These are phyloP conservation scores for Sakesphorus luctuosus DNA, from an alignment of 2,113 vertebrate genomes.

Conservation along the genomic window DNA sequence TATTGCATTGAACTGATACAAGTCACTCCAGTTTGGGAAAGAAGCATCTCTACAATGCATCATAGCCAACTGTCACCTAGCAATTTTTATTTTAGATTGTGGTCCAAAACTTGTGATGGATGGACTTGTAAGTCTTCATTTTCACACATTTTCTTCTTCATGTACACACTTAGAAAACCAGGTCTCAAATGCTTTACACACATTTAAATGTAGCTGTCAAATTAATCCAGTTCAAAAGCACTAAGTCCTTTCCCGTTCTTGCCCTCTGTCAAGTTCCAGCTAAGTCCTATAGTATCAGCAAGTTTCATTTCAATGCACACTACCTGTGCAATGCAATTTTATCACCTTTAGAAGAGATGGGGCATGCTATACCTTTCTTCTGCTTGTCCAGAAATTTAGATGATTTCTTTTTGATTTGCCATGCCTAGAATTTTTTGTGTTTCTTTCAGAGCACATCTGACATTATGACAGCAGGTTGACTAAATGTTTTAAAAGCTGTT, in stretches of 20 bases:
- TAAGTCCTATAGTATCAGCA: not conserved
- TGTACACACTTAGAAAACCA: not conserved
- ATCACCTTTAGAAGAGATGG: not conserved
- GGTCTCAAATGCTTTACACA: not conserved
- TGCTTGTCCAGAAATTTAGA: not conserved
- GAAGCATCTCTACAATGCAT: not conserved
- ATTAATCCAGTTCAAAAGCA: not conserved
- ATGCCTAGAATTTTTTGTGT: not conserved
- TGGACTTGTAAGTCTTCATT: not conserved
- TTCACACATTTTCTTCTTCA: not conserved
- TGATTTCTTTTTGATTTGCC: not conserved
- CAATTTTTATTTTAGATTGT: not conserved
- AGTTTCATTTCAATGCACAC: not conserved
- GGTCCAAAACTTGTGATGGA: not conserved
- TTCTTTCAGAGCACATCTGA: not conserved
- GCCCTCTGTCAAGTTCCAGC: not conserved
- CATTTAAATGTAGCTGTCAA: not conserved
- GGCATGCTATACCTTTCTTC: not conserved
- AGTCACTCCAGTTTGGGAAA: not conserved
- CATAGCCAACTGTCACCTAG: not conserved
- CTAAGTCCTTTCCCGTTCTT: not conserved
- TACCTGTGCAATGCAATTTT: not conserved
- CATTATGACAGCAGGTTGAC: not conserved
- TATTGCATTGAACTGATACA: not conserved
- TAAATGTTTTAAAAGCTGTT: not conserved